Evolutionary conservation across 2,113 vertebrate species (phyloP), one percentile per base, ranked within the genome.

Genomic region (Phasianus colchicus): DNA sequence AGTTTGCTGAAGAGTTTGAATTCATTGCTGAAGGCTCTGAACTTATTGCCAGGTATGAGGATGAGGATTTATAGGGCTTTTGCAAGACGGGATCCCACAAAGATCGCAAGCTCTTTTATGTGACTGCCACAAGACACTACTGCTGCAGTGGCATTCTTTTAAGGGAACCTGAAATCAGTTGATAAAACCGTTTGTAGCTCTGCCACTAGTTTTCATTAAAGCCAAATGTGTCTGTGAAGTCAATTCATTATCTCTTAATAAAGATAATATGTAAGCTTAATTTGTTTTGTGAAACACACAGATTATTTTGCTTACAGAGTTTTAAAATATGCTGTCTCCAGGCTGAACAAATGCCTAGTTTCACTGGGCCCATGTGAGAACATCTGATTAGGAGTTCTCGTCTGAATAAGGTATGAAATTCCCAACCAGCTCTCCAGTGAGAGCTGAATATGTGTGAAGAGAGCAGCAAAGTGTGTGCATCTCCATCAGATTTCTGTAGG

Each of bases 111-210:
- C 48, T 20, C 42, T 25, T 58, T 8, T 32, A n/a, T n/a, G 10
- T 36, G 43, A 14, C 30, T 27, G 7, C 52, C 12, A 1, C 32
- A 36, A 18, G 24, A 25, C 40, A 4, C 1, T 43, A 12, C 32
- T n/a, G 1, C 32, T 18, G 3, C 3, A 24, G 32, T 2, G 3
- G 24, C 18, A 5, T 6, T 14, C 27, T 19, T 24, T 5, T 24
- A 43, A 12, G 40, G 7, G n/a, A 32, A 29, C 34, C 27, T 52
- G 58, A 27, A n/a, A 29, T 72, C 32, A 32, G 30, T 24, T 27
- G 40, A 36, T 19, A 16, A 22, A 54, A 3, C 45, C 6, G 7
- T 55, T 67, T 32, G 45, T 67, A 12, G 54, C 34, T 63, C 8
- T 80, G 69, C 45, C 0, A 1, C 38, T 79, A 60, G 10, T 21